Conservation (phyloP, 2,888 invertebrate genomes). For the Apamea monoglypha region DNA sequence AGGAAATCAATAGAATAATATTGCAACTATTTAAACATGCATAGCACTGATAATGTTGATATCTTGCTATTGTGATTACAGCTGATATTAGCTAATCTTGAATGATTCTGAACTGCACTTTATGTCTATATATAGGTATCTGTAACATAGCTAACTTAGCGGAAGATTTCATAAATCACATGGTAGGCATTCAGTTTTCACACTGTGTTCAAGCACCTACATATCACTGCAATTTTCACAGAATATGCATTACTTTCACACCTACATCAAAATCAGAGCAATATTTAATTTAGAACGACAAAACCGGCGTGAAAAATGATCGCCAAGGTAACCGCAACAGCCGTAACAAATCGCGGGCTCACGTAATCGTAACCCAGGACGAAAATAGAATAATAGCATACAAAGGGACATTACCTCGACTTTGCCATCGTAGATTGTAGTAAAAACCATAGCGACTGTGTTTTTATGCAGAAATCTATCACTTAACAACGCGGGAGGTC, state of each 20-base stretch:
- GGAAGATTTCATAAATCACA: conserved; percentile 35
- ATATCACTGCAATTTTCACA: not conserved
- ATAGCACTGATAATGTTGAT: conserved; percentile 40
- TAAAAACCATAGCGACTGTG: conserved; percentile 84
- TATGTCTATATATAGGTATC: not conserved
- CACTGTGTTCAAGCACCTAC: not conserved
- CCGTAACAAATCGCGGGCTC: conserved; percentile 70
- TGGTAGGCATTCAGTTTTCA: not conserved
- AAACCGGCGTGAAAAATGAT: conserved; percentile 72
- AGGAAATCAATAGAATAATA: conserved; percentile 27
- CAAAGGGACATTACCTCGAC: conserved; percentile 76
- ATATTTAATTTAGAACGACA: conserved; percentile 56
- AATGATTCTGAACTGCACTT: conserved; percentile 24
- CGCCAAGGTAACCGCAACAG: conserved; percentile 72
- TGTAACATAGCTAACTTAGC: not conserved
- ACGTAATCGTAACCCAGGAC: conserved; percentile 70
- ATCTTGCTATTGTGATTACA: conserved; percentile 53
- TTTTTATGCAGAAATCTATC: conserved; percentile 75
- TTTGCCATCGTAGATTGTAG: conserved; percentile 85
- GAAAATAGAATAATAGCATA: conserved; percentile 72
- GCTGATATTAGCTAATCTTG: conserved; percentile 51
- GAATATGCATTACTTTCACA: conserved; percentile 1
- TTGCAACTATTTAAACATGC: conserved; percentile 31
- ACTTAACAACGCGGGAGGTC: conserved; percentile 78
- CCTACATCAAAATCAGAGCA: not conserved